These are phyloP conservation scores for Cyprinodon diabolis DNA, from an alignment of 2,797 vertebrate species.

Conservation along the genomic window DNA sequence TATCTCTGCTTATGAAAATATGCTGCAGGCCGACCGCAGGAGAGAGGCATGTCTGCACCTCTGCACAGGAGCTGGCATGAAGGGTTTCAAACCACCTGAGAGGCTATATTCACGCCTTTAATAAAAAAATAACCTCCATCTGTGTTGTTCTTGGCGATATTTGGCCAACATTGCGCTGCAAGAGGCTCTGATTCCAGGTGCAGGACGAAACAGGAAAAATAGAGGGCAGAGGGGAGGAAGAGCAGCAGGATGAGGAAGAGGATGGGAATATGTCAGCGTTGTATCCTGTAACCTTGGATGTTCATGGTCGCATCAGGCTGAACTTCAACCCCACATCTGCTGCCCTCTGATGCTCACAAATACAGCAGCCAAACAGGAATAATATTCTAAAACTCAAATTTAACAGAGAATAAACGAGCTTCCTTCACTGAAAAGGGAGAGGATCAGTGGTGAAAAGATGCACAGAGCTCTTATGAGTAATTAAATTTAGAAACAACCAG, in stretches of 20 bases:
- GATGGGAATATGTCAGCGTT: slow-evolving; percentile 2
- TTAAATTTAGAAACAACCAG: too few species aligned
- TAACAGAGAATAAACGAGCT: neutral
- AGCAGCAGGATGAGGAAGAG: slow-evolving; percentile 38
- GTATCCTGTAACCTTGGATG: slow-evolving; percentile 51
- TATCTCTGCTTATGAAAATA: slow-evolving; percentile 39
- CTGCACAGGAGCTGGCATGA: neutral
- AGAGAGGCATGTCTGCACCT: neutral
- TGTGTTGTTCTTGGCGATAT: too few species aligned
- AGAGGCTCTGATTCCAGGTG: neutral
- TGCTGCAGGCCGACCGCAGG: neutral
- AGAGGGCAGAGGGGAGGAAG: slow-evolving; percentile 11
- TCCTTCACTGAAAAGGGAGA: neutral
- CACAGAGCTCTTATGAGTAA: neutral
- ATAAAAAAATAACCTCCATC: too few species aligned
- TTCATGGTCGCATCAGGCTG: slow-evolving; percentile 10
- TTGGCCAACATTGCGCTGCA: slow-evolving; percentile 11
- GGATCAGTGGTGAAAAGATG: neutral
- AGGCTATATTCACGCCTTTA: neutral
- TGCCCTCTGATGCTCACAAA: neutral
- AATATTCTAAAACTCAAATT: too few species aligned
- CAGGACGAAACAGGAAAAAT: slow-evolving; percentile 32
- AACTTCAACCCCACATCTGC: neutral
- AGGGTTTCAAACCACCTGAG: neutral
- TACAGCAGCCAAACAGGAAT: too few species aligned